Base-by-base conservation (phyloP, 2,797 vertebrate species). In the Neostethus bicornis region DNA sequence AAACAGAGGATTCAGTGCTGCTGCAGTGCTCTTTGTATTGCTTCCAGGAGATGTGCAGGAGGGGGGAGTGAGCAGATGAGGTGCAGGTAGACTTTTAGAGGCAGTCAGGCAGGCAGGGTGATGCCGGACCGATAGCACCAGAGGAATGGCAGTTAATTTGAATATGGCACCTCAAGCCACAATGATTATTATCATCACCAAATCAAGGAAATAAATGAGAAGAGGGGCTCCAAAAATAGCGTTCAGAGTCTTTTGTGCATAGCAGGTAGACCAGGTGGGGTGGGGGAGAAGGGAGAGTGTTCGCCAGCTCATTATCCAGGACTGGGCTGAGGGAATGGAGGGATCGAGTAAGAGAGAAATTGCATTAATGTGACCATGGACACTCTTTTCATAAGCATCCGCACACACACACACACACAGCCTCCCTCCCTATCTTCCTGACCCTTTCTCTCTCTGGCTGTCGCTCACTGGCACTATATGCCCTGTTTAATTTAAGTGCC, bases 141-240 rank as follows among this genome's bases (percentile, higher is more conserved):
- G 76, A 90, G 92, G 89, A 92, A 89, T 86, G 91, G 87, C 90
- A 90, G 90, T 91, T 93, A 90, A 93, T 93, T 92, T 93, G 89
- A 92, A 93, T 93, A 90, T 86, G 85, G 87, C 90, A 92, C 92
- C 91, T 91, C 85, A 85, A 92, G 92, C 85, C 90, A 92, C 90
- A 89, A 90, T 90, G 89, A 93, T 92, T 91, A 91, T 91, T 92
- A 92, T 92, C 90, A 91, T 92, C 91, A 87, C 82, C 90, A 90
- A 93, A 92, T 92, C 91, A 91, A 88, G 90, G 87, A 90, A 90
- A 91, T 92, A 92, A 91, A 93, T 93, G 89, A 92, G 91, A 91
- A 91, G 86, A 90, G 86, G 87, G 84, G 77, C 87, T 91, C 90
- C 90, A 90, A 90, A 93, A 92, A 93, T 93, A 93, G 90, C 85